Conservation (phyloP, 2,888 invertebrate species). For the Cheilosia vernalis region DNA sequence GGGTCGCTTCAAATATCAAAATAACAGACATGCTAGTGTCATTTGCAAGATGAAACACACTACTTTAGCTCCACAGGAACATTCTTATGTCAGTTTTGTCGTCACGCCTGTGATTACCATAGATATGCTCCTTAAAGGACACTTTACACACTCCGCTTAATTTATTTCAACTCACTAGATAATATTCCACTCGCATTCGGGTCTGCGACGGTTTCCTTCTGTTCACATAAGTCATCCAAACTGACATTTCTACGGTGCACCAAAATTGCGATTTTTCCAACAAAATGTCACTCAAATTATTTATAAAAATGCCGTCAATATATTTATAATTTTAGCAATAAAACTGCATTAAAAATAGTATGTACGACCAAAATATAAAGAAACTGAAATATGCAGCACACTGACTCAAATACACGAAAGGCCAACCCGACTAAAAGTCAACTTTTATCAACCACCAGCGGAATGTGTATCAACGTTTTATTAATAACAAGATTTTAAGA, state of each 20-base stretch:
- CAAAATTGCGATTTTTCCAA: slow-evolving; percentile 12
- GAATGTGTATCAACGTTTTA: slow-evolving; percentile 67
- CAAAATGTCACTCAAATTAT: slow-evolving; percentile 17
- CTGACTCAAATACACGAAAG: slow-evolving; percentile 11
- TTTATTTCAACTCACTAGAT: slow-evolving; percentile 81
- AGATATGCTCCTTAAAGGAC: background rate
- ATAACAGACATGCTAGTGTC: slow-evolving; percentile 28
- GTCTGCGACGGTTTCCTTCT: slow-evolving; percentile 78
- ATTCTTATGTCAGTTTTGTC: background rate
- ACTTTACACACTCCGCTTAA: background rate
- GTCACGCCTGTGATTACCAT: background rate
- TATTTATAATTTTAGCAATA: slow-evolving; percentile 12
- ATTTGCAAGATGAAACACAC: background rate
- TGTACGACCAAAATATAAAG: background rate
- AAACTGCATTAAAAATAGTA: background rate
- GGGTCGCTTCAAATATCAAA: slow-evolving; percentile 2
- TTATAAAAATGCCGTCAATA: slow-evolving; percentile 4
- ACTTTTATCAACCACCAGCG: slow-evolving; percentile 66
- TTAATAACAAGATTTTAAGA: slow-evolving; percentile 48
- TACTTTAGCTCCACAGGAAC: background rate
- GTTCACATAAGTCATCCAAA: slow-evolving; percentile 86
- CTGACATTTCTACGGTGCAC: slow-evolving; percentile 84
- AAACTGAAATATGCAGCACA: slow-evolving; percentile 36
- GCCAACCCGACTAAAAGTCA: slow-evolving; percentile 36
- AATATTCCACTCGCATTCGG: slow-evolving; percentile 81